Evolutionary conservation across 2,888 invertebrate species (phyloP).

Genomic region (Gryllus longicercus): DNA sequence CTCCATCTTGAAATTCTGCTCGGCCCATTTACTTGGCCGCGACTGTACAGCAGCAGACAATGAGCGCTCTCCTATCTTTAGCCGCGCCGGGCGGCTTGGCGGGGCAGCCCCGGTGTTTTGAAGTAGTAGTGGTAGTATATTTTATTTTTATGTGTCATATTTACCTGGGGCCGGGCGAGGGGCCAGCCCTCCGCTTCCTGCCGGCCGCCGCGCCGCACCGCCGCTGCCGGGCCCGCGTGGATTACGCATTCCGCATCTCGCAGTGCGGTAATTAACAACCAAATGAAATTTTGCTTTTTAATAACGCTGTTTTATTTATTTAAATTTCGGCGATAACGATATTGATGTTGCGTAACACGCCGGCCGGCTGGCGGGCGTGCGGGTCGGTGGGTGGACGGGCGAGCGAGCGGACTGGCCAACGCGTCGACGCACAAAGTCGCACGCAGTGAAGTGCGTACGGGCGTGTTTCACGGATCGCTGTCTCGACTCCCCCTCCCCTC

Average conservation of each 20-base stretch:
- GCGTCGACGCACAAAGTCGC: too few relatives aligned
- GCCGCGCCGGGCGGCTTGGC: background rate
- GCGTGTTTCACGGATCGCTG: too few relatives aligned
- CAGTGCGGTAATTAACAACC: slow-evolving; percentile 17
- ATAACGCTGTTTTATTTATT: slow-evolving; percentile 17
- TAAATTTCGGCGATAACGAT: slow-evolving; percentile 17
- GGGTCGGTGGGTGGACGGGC: too few relatives aligned
- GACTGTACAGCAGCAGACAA: too few relatives aligned
- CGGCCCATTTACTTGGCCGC: too few relatives aligned
- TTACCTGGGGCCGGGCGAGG: background rate
- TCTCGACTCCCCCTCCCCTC: too few relatives aligned
- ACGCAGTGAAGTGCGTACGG: too few relatives aligned
- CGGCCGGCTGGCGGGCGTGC: background rate
- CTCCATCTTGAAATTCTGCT: too few relatives aligned
- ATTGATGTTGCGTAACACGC: slow-evolving; percentile 5
- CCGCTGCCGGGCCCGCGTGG: background rate
- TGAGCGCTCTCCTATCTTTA: background rate
- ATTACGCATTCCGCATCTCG: slow-evolving; percentile 17
- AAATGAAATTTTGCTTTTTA: slow-evolving; percentile 17
- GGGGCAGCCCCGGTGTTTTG: background rate
- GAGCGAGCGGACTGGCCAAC: too few relatives aligned
- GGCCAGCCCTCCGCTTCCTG: background rate
- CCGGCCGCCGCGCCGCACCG: background rate
- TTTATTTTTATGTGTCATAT: background rate
- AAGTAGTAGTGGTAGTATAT: background rate